Evolutionary conservation across 2,888 invertebrate genomes (phyloP), one percentile per base, ranked within the genome.

Genomic region (Anagyrus pseudococci): DNA sequence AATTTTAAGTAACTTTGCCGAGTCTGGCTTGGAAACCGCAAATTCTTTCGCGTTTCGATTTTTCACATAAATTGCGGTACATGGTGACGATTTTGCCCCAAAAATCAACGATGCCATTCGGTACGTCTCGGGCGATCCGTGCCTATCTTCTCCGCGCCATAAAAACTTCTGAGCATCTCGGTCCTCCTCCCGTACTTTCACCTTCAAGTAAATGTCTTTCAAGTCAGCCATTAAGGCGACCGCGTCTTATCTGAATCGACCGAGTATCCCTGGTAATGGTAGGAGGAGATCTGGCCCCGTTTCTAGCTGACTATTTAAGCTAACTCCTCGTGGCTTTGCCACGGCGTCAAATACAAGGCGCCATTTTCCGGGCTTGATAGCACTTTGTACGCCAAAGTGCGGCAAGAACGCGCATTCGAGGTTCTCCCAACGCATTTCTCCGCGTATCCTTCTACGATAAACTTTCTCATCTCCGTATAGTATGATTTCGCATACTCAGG

Each of bases 101-200:
- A 73, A 73, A 2, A 72, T 58, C 62, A 73, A 55, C 0, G 69
- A 70, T 0, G 70, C 68, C 72, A 75, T 73, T 23, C 43, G 57
- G 44, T 70, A 74, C 4, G 22, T 20, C 1, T 33, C 25, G 0
- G 63, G 54, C 2, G 25, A 13, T 20, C 23, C 4, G 1, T 19
- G 23, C 19, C 63, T 17, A 37, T 58, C 44, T n/a, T n/a, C 4
- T 0, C 55, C 46, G 1, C 58, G 53, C 29, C 44, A 63, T 2
- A 58, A 40, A 48, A 58, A 62, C 2, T 23, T 13, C n/a, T 48
- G 53, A 8, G 48, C 53, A 0, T 37, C 50, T 20, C 58, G 47
- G 22, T 62, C 56, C 17, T 53, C 19, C 2, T 23, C 15, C 1
- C 6, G 1, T 2, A 62, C 19, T 7, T 37, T 50, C 1, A 56